A percentile compares a stretch with the other conserved stretches of the same genome.
Conservation (phyloP, 2,113 vertebrate species). For the Hydropotes inermis region DNA sequence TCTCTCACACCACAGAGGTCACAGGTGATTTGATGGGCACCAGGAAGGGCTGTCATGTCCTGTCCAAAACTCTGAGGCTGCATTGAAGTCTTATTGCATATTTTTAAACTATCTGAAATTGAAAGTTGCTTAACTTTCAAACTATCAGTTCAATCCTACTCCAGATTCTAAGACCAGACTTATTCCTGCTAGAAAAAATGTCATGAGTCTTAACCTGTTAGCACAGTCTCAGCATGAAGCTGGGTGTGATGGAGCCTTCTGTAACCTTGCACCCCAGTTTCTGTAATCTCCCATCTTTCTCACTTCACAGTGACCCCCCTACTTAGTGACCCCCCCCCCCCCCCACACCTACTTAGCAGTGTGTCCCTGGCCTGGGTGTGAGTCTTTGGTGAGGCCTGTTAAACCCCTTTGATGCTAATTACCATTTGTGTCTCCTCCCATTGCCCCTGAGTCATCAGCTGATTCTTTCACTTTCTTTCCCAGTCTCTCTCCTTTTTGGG, state of each 20-base stretch:
- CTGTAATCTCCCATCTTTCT: background rate
- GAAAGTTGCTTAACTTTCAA: background rate
- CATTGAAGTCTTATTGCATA: background rate
- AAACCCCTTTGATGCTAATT: background rate
- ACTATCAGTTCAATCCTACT: background rate
- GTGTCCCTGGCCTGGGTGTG: background rate
- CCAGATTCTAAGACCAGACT: background rate
- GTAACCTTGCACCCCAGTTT: background rate
- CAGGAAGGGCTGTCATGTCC: background rate
- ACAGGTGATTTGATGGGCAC: background rate
- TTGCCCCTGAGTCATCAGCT: background rate
- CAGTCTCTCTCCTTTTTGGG: background rate
- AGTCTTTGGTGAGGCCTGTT: background rate
- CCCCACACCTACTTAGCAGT: fast-evolving
- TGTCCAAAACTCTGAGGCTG: background rate
- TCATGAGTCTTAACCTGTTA: background rate
- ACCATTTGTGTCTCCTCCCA: background rate
- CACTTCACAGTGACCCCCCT: background rate
- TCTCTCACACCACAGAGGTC: background rate
- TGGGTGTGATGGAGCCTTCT: background rate
- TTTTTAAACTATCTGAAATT: background rate
- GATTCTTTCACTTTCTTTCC: background rate
- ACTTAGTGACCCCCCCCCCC: too few relatives aligned
- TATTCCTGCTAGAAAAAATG: background rate
- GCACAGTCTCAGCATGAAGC: background rate